Conservation (phyloP, 1,140 invertebrate species). For the Palaemon carinicauda region DNA sequence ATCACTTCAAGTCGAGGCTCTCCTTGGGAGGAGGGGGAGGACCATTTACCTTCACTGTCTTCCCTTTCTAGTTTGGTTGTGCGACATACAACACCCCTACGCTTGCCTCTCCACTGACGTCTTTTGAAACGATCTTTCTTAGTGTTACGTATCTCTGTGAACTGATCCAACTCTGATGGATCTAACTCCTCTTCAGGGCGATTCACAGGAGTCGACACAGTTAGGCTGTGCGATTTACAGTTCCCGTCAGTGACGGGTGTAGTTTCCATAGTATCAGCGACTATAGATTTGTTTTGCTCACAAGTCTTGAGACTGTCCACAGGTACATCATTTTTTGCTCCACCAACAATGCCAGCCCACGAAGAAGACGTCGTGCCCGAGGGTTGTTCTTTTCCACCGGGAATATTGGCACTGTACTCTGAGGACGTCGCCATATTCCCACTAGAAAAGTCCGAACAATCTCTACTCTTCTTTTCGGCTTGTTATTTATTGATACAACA, state of each 20-base stretch:
- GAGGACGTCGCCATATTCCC: constrained; percentile 50
- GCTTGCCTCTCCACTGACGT: neutral
- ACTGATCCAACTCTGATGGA: constrained; percentile 34
- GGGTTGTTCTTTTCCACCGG: neutral
- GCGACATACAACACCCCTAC: neutral
- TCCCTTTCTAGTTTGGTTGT: neutral
- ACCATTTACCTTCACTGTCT: neutral
- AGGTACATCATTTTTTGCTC: constrained; percentile 22
- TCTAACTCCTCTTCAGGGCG: neutral
- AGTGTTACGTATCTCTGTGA: constrained; percentile 32
- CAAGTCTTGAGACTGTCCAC: constrained; percentile 10
- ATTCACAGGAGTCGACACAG: neutral
- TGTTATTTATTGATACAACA: constrained; percentile 7
- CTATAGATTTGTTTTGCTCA: neutral
- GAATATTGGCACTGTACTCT: constrained; percentile 12
- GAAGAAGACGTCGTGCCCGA: constrained; percentile 46
- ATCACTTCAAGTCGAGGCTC: neutral
- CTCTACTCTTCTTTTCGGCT: neutral
- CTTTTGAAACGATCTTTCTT: constrained; percentile 31
- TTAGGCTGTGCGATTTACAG: neutral
- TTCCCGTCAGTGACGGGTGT: neutral
- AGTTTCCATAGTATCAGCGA: neutral
- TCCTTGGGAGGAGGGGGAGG: no score
- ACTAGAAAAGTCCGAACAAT: constrained; percentile 7
- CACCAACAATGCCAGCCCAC: constrained; percentile 52